phyloP scores from a whole-genome alignment of 2,113 vertebrate species.

The Nestor notabilis region DNA sequence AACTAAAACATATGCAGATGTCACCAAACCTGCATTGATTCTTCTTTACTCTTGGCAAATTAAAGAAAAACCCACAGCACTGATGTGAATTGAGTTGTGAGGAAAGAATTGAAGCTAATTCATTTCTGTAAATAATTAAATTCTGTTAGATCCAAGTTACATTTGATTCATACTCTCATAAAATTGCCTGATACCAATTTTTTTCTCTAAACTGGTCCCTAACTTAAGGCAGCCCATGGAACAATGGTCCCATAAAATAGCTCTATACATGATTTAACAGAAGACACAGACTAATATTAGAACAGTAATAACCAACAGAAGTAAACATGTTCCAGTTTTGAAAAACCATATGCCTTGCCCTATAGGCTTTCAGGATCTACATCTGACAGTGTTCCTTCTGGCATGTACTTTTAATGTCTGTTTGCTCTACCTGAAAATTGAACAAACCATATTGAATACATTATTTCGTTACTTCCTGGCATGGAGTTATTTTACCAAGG shows the following conservation, averaged over 20 bases:
- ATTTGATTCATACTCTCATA: constrained; percentile 66
- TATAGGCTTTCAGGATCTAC: constrained; percentile 44
- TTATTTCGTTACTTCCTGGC: constrained; percentile 61
- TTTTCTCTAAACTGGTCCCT: constrained; percentile 14
- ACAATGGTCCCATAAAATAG: constrained; percentile 60
- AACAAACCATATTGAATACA: constrained; percentile 51
- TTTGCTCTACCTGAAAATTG: constrained; percentile 71
- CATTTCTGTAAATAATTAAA: constrained; percentile 53
- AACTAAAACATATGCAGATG: not conserved
- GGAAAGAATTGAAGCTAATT: constrained; percentile 43
- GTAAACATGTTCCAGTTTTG: constrained; percentile 51
- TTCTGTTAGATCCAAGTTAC: constrained; percentile 36
- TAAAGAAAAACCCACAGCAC: not conserved
- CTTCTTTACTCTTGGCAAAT: constrained; percentile 4
- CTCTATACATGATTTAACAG: constrained; percentile 67
- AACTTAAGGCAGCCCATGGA: constrained; percentile 51
- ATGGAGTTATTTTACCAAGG: constrained; percentile 18
- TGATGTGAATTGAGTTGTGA: constrained; percentile 12
- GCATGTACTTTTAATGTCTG: constrained; percentile 51
- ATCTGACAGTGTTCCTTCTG: constrained; percentile 34
- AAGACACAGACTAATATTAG: constrained; percentile 62
- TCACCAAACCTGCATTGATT: not conserved
- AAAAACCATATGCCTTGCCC: constrained; percentile 43
- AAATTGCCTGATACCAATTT: constrained; percentile 29
- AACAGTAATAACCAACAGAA: constrained; percentile 61